A percentile compares a stretch with the other conserved stretches of the same genome.
Conservation (phyloP, 2,113 vertebrate genomes). For the Panthera tigris region DNA sequence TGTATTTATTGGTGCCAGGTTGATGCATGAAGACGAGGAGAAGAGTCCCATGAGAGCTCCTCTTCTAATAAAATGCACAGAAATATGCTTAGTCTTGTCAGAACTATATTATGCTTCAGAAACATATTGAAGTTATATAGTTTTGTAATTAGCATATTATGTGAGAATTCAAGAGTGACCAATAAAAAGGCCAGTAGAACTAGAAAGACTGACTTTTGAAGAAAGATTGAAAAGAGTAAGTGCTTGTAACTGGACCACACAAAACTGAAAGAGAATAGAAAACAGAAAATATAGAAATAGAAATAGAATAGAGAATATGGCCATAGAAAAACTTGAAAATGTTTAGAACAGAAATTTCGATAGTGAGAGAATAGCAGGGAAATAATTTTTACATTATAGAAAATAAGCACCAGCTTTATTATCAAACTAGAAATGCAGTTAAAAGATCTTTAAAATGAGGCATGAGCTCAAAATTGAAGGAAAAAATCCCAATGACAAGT, state of each 20-base stretch:
- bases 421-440: neutral
- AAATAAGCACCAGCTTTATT: neutral
- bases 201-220: neutral
- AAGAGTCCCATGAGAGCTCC: neutral
- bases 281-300: neutral
- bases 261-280: neutral
- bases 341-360: neutral
- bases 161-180: neutral
- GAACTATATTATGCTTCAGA: neutral
- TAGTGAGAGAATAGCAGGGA: neutral
- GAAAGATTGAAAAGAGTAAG: neutral
- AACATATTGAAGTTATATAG: neutral
- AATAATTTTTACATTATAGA: neutral
- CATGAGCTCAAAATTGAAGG: neutral
- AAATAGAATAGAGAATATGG: neutral
- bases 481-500: neutral
- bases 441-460: neutral
- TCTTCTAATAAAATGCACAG: neutral
- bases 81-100: neutral
- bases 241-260: neutral
- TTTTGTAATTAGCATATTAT: neutral
- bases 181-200: neutral
- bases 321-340: neutral
- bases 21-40: neutral
- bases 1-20: neutral